Percentiles rank a stretch among this genome's conserved stretches.
phyloP scores from a whole-genome alignment of 1,140 invertebrate genomes.

The Uloborus diversus region DNA sequence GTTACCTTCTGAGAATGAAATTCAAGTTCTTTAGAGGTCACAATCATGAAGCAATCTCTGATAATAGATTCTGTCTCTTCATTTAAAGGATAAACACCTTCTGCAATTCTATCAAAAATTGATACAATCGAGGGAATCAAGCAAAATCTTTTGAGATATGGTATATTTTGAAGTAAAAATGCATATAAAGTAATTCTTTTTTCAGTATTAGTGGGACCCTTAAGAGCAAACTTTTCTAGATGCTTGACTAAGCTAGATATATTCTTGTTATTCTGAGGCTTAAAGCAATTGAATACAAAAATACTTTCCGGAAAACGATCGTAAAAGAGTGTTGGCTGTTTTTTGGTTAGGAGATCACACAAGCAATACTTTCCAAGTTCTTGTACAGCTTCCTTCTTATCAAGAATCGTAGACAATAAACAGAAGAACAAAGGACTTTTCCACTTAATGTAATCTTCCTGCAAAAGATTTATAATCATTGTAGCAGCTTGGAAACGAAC shows the following conservation, averaged over 20 bases:
- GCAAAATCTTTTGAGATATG: conserved; percentile 66
- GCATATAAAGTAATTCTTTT: conserved; percentile 70
- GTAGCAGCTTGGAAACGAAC: conserved; percentile 72
- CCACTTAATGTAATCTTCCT: conserved; percentile 75
- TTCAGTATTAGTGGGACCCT: conserved; percentile 66
- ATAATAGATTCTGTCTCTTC: conserved; percentile 66
- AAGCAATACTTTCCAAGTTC: conserved; percentile 71
- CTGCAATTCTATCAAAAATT: conserved; percentile 66
- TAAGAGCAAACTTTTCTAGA: conserved; percentile 68
- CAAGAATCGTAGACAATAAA: conserved; percentile 70
- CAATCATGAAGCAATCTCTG: conserved; percentile 70
- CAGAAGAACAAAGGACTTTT: conserved; percentile 73
- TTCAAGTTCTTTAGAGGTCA: conserved; percentile 71
- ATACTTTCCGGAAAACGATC: conserved; percentile 73
- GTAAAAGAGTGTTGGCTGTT: conserved; percentile 72
- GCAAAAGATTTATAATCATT: conserved; percentile 71
- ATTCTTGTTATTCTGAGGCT: conserved; percentile 64
- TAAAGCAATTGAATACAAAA: conserved; percentile 74
- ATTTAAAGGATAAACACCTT: conserved; percentile 63
- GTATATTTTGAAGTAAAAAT: conserved; percentile 73
- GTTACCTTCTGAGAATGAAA: conserved; percentile 65
- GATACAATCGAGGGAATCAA: conserved; percentile 67
- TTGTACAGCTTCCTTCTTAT: conserved; percentile 66
- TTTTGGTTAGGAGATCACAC: conserved; percentile 70
- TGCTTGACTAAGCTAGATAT: conserved; percentile 68